phyloP scores from a whole-genome alignment of 64 coral and sea anemone species.

The Montipora capricornis region DNA sequence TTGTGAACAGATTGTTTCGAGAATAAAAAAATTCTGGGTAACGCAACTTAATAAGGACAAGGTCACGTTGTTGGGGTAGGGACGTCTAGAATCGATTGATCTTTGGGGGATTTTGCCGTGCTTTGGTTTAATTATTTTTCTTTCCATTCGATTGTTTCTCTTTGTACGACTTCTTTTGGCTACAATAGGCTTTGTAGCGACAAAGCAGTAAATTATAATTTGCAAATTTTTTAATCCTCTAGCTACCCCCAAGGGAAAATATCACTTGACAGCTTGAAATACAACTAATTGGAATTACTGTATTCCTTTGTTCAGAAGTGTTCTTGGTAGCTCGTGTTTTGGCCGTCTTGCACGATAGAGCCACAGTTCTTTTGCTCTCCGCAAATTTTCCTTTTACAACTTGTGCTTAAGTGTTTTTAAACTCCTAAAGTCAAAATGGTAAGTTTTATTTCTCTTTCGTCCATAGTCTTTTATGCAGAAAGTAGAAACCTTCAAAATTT shows the following conservation, averaged over 20 bases:
- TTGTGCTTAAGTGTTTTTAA: neutral
- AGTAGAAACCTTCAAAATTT: no score
- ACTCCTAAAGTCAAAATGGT: conserved; percentile 25
- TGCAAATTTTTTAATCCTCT: neutral
- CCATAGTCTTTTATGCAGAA: no score
- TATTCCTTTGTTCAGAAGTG: conserved; percentile 9
- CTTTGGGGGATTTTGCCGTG: neutral
- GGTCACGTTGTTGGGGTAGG: neutral
- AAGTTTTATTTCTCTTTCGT: neutral
- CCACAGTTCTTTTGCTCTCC: neutral
- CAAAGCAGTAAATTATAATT: neutral
- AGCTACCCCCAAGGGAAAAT: conserved; percentile 7
- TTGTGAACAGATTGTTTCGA: neutral
- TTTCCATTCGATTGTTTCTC: neutral
- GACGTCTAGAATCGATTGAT: neutral
- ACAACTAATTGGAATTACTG: conserved; percentile 4
- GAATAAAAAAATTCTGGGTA: neutral
- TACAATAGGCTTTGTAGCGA: conserved; percentile 4
- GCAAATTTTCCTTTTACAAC: neutral
- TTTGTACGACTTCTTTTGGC: neutral
- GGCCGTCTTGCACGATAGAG: neutral
- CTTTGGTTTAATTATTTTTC: neutral
- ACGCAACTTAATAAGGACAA: neutral
- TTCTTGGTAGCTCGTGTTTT: neutral
- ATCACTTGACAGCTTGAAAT: conserved; percentile 2